Percentiles rank a stretch among this genome's conserved stretches.
These are phyloP conservation scores for Leptothorax acervorum DNA, from an alignment of 2,888 invertebrate species.

Conservation along the genomic window DNA sequence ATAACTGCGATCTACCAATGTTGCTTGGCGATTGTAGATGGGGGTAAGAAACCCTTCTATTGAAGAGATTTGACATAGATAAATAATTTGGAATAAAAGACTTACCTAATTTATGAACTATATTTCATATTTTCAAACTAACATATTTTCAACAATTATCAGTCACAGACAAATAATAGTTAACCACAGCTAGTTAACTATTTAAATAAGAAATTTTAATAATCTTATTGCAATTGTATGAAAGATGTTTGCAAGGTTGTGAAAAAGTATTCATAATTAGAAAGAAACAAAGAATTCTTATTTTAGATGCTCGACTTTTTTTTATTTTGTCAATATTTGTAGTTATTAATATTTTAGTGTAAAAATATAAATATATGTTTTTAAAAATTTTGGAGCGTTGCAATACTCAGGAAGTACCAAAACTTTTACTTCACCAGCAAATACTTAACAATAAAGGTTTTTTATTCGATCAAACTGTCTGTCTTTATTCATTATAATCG, in stretches of 20 bases:
- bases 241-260: no score
- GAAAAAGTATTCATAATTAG: neutral
- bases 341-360: neutral
- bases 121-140: neutral
- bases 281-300: neutral
- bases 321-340: neutral
- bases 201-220: no score
- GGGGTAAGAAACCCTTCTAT: no score
- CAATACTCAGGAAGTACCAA: no score
- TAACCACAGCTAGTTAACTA: no score
- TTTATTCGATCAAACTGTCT: no score
- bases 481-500: no score
- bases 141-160: neutral
- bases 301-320: neutral
- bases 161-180: neutral
- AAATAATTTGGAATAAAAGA: neutral
- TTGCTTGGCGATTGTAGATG: neutral
- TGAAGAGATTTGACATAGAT: neutral
- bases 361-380: slow-evolving; percentile 3
- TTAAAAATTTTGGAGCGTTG: neutral
- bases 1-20: neutral
- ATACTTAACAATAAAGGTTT: no score
- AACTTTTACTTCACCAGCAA: no score
- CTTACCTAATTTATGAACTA: neutral
- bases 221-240: no score